Percentiles rank a stretch among this genome's conserved stretches.
Evolutionary conservation across 53 echinoderm and acorn worm species (phyloP).

Genomic region (Luidia sarsii): DNA sequence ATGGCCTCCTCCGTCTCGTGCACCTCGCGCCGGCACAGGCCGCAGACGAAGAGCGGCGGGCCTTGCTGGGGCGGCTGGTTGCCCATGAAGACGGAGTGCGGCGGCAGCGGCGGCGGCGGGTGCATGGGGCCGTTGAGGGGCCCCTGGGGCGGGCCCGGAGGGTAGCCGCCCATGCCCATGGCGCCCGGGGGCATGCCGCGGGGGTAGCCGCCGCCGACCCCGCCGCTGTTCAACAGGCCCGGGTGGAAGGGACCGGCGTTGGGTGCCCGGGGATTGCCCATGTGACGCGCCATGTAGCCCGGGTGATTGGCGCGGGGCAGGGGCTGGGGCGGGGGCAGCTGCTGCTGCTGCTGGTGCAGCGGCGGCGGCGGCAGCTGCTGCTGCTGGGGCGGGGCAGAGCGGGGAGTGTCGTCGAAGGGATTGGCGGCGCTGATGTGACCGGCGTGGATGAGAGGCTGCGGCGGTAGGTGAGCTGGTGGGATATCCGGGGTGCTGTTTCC

Average conservation of each 20-base stretch:
- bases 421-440: slow-evolving; percentile 86
- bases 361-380: no score
- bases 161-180: slow-evolving; percentile 30
- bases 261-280: slow-evolving; percentile 40
- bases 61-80: slow-evolving; percentile 30
- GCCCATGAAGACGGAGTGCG: slow-evolving; percentile 75
- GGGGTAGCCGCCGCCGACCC: slow-evolving; percentile 14
- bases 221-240: slow-evolving; percentile 48
- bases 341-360: no score
- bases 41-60: slow-evolving; percentile 75
- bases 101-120: no score
- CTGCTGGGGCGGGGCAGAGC: slow-evolving; percentile 54
- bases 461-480: slow-evolving; percentile 72
- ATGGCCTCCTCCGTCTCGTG: slow-evolving; percentile 89
- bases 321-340: slow-evolving; percentile 55
- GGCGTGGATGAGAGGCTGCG: slow-evolving; percentile 65
- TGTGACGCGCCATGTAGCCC: slow-evolving; percentile 59
- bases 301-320: slow-evolving; percentile 62
- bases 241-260: slow-evolving; percentile 20
- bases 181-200: slow-evolving; percentile 22
- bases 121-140: slow-evolving; percentile 83
- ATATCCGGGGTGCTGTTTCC: slow-evolving; percentile 35
- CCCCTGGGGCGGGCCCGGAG: slow-evolving; percentile 4
- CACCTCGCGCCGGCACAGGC: slow-evolving; percentile 86
- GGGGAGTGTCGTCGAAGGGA: slow-evolving; percentile 93